Percentiles rank a stretch among this genome's conserved stretches.
Evolutionary conservation across 2,113 vertebrate genomes (phyloP).

Genomic region (Cathartes aura): DNA sequence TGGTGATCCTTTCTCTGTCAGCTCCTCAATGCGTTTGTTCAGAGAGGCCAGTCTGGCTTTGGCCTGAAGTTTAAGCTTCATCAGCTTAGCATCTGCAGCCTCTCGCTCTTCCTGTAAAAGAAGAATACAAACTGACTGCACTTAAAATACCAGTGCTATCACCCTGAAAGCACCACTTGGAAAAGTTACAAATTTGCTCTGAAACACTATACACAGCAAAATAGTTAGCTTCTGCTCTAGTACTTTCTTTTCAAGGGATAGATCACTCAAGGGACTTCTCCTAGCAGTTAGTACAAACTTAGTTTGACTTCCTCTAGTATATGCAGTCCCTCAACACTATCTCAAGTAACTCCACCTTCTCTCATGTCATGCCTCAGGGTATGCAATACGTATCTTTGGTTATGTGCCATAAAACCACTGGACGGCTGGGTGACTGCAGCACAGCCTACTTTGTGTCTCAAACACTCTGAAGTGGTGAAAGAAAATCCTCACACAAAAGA

Average conservation of each 20-base stretch:
- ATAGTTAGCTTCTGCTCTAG: not conserved
- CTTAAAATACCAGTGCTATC: not conserved
- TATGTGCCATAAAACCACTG: not conserved
- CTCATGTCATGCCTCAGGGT: not conserved
- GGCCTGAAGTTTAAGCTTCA: slow-evolving; percentile 93
- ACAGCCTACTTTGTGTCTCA: not conserved
- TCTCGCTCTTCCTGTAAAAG: slow-evolving; percentile 85
- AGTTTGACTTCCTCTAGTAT: not conserved
- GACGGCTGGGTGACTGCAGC: not conserved
- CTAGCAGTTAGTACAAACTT: not conserved
- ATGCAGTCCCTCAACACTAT: not conserved
- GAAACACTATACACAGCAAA: not conserved
- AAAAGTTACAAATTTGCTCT: not conserved
- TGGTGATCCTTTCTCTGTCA: slow-evolving; percentile 77
- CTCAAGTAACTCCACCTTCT: not conserved
- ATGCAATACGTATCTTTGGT: rapidly evolving
- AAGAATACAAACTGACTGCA: not conserved
- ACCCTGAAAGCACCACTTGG: not conserved
- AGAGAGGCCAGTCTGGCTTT: slow-evolving; percentile 89
- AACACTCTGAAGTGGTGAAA: not conserved
- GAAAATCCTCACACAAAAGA: not conserved
- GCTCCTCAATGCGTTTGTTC: slow-evolving; percentile 87
- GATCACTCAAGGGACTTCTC: not conserved
- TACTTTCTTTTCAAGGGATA: not conserved
- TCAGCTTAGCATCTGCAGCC: slow-evolving; percentile 85